Base-by-base conservation (phyloP, 1,140 invertebrate genomes). In the Melipona quadrifasciata region DNA sequence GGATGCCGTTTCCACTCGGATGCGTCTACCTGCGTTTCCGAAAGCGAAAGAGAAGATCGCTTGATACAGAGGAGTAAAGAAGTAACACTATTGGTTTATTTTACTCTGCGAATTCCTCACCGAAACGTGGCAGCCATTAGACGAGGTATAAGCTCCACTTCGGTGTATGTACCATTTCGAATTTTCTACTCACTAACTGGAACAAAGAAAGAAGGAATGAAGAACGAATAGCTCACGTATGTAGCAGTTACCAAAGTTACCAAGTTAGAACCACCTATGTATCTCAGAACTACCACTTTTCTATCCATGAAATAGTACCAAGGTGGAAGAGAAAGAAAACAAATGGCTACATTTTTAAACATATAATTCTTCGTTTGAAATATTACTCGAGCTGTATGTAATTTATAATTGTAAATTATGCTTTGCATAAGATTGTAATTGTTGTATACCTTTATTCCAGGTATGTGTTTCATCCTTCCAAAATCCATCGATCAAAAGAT, bases 21-120 rank as follows among this genome's bases (percentile, higher is more conserved):
- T 71, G 72, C 72, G 27, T 51, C 65, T 82, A 85, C 79, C 84
- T 82, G 84, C 55, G 27, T 82, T 85, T 70, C 72, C 57, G 57
- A 83, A 81, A 85, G 71, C 71, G 71, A 80, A 68, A 51, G 78
- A 82, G 64, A 82, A 85, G 72, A 85, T 85, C 64, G n/a, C 27
- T 71, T 17, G 84, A 85, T 81, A 76, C 53, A 27, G 19, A 75
- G 53, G 17, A 21, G 51, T 68, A 53, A 82, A 82, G 72, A 64
- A 39, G 79, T 70, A 75, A 75, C 79, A 24, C 61, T 68, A 11
- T 24, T 71, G 31, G 16, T 85, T 81, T 68, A 61, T 74, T 74
- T 70, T 64, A 65, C 51, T 68, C 14, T 21, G 21, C n/a, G 19
- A 77, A 24, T 21, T 71, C 1, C 14, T 34, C n/a, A n/a, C 31